phyloP scores from a whole-genome alignment of 2,113 vertebrate genomes.

The Pelmatolapia mariae region DNA sequence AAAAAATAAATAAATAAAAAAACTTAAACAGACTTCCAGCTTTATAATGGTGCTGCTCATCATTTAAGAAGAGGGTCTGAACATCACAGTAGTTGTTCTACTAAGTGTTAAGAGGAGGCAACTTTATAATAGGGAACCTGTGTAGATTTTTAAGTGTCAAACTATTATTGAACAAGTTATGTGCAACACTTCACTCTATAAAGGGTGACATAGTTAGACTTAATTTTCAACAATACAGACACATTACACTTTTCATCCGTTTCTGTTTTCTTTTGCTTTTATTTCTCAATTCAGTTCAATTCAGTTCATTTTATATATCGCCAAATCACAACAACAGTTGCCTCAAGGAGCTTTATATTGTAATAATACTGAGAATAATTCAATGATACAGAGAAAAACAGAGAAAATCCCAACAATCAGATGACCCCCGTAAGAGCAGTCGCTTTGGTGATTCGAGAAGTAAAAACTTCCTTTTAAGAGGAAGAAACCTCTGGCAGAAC shows the following conservation, averaged over 20 bases:
- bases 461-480: too few relatives aligned
- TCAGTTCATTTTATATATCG: too few relatives aligned
- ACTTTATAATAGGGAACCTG: neutral
- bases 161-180: neutral
- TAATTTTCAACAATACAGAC: neutral
- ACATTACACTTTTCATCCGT: neutral
- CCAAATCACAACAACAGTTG: too few relatives aligned
- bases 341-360: too few relatives aligned
- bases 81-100: neutral
- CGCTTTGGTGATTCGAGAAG: too few relatives aligned
- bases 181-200: neutral
- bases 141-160: neutral
- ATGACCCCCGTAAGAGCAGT: too few relatives aligned
- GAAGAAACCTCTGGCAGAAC: too few relatives aligned
- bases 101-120: neutral
- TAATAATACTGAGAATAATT: too few relatives aligned
- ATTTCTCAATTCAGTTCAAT: too few relatives aligned
- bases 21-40: neutral
- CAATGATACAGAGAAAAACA: too few relatives aligned
- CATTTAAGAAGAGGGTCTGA: neutral
- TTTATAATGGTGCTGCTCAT: neutral
- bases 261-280: neutral
- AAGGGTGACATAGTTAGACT: neutral
- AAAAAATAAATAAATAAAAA: too few relatives aligned
- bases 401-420: too few relatives aligned